phyloP scores from a whole-genome alignment of 1,140 invertebrate genomes.

The Acromyrmex echinatior region DNA sequence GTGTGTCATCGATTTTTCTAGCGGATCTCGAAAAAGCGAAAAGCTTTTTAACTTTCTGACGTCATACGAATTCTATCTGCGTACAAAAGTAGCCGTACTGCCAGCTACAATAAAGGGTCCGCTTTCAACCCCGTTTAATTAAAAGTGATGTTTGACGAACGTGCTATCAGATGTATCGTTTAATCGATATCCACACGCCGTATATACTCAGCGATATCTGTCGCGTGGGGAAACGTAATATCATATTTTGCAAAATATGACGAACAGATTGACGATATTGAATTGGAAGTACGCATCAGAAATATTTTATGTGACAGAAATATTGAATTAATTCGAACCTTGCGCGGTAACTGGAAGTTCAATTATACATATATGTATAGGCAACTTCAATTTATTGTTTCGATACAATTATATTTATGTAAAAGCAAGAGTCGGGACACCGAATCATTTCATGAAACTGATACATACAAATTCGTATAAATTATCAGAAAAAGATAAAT shows the following conservation, averaged over 20 bases:
- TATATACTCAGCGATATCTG: conserved; percentile 17
- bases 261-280: conserved; percentile 35
- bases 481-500: not conserved
- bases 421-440: not conserved
- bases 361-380: conserved; percentile 7
- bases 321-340: conserved; percentile 21
- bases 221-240: conserved; percentile 26
- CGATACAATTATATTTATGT: conserved; percentile 35
- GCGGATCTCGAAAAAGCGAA: conserved; percentile 36
- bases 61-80: conserved; percentile 36
- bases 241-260: conserved; percentile 42
- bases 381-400: not conserved
- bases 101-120: conserved; percentile 46
- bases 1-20: conserved; percentile 55
- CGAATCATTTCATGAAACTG: not conserved
- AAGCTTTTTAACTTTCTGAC: conserved; percentile 48
- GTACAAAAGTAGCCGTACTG: conserved; percentile 58
- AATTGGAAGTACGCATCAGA: not conserved
- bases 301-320: not conserved
- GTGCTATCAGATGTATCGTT: conserved; percentile 29
- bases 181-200: conserved; percentile 27
- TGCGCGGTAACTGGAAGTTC: not conserved
- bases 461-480: not conserved
- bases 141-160: conserved; percentile 60
- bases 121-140: conserved; percentile 50